Evolutionary conservation across 1,140 invertebrate genomes (phyloP).

Genomic region (Zaprionus ornatus): DNA sequence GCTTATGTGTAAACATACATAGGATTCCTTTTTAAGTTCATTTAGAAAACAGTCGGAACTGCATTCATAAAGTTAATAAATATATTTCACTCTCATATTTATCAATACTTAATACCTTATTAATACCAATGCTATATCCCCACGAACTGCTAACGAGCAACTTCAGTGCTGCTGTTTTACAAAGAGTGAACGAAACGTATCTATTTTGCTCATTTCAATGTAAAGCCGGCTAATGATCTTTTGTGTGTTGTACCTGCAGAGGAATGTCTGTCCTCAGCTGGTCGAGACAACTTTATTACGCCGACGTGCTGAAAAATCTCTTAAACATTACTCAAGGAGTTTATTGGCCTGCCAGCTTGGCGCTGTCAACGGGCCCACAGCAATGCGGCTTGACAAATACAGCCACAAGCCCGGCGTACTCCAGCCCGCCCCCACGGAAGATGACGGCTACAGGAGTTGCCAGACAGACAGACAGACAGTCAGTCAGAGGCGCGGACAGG

Average conservation of each 20-base stretch:
- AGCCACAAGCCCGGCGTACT: slow-evolving; percentile 16
- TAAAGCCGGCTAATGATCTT: slow-evolving; percentile 64
- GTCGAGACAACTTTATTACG: slow-evolving; percentile 71
- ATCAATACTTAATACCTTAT: too few relatives aligned
- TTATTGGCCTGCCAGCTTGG: slow-evolving; percentile 62
- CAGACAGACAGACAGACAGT: slow-evolving; percentile 11
- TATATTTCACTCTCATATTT: not conserved
- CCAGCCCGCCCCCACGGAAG: slow-evolving; percentile 27
- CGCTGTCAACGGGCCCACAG: slow-evolving; percentile 53
- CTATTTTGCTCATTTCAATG: slow-evolving; percentile 37
- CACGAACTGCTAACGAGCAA: not conserved
- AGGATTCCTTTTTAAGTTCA: not conserved
- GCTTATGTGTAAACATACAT: not conserved
- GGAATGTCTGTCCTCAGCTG: slow-evolving; percentile 21
- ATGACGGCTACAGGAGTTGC: slow-evolving; percentile 35
- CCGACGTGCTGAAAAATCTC: slow-evolving; percentile 74
- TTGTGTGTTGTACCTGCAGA: slow-evolving; percentile 38
- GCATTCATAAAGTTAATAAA: not conserved
- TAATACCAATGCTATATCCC: not conserved
- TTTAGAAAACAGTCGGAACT: not conserved
- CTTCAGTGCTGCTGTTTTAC: too few relatives aligned
- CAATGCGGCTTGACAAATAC: slow-evolving; percentile 58
- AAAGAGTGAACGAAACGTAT: too few relatives aligned
- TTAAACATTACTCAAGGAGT: slow-evolving; percentile 74
- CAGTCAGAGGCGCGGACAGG: not conserved